phyloP scores from a whole-genome alignment of 2,797 vertebrate genomes.

The Gadopsis bispinosus region DNA sequence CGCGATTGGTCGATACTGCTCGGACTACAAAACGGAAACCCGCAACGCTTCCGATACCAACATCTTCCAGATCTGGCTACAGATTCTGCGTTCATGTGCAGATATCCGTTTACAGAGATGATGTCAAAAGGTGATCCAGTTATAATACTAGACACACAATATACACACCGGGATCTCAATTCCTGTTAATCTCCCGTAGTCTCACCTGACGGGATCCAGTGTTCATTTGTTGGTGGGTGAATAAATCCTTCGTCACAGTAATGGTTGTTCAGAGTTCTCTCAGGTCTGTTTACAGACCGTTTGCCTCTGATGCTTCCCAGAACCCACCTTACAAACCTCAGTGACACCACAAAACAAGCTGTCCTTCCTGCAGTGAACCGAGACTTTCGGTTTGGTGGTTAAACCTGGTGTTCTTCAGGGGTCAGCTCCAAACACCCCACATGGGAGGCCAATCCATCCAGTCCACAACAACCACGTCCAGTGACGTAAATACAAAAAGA shows the following conservation, averaged over 20 bases:
- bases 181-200: neutral
- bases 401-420: conserved; percentile 1
- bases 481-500: neutral
- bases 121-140: neutral
- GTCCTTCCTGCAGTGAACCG: neutral
- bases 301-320: conserved; percentile 41
- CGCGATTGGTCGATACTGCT: too few relatives aligned
- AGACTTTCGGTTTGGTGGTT: conserved; percentile 7
- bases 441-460: neutral
- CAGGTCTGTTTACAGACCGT: conserved; percentile 34
- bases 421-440: conserved; percentile 8
- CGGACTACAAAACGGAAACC: too few relatives aligned
- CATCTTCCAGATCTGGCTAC: too few relatives aligned
- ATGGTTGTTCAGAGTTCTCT: conserved; percentile 13
- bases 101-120: too few relatives aligned
- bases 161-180: neutral
- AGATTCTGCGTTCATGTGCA: too few relatives aligned
- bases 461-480: too few relatives aligned
- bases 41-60: too few relatives aligned
- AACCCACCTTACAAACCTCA: neutral
- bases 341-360: conserved; percentile 4
- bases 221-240: neutral
- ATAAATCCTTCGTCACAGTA: neutral
- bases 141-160: neutral
- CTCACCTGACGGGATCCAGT: neutral